Base-by-base conservation (phyloP, 2,797 vertebrate genomes). In the Dromococcyx pavoninus region DNA sequence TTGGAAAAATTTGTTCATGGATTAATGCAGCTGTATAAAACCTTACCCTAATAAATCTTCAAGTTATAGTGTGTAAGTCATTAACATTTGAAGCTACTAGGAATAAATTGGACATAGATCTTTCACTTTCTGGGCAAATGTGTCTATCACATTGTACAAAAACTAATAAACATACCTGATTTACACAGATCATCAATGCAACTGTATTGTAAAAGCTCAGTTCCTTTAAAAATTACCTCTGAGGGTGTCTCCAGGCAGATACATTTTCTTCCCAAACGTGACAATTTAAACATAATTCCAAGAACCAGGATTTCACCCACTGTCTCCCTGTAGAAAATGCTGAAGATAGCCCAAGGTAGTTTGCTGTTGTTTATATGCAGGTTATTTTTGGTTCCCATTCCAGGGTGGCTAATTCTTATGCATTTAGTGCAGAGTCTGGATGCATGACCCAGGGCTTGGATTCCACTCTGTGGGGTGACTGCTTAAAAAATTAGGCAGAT, bases 361-460 rank as follows among this genome's bases (percentile, higher is more conserved):
- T 86, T 76, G 67, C 87, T 87, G 75, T 89, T 37, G 37, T 92
- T 95, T 95, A 95, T 92, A 86, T 46, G n/a, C 61, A 51, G 54
- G 58, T 35, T 94, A 95, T 95, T 95, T 95, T 86, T 89, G 82
- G 35, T 56, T 94, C 27, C 22, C 28, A 23, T 84, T 83, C 58
- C 58, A 93, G 96, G 65, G 66, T 94, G 79, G 30, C 66, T 69
- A 65, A 60, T 37, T 57, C 53, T 65, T 65, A n/a, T 2, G 19
- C 28, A n/a, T 75, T 89, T 86, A 73, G 62, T 88, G 46, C 30
- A 88, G 70, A 86, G 41, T 15, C 54, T 11, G 11, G 56, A 75
- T 22, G 43, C 39, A 74, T 62, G 67, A 82, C 17, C 54, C 43
- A 76, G 69, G 53, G 54, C 35, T 76, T 72, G 70, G 50, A 86